A percentile compares a stretch with the other conserved stretches of the same genome.
phyloP scores from a whole-genome alignment of 2,797 vertebrate genomes.

The Valencia hispanica region DNA sequence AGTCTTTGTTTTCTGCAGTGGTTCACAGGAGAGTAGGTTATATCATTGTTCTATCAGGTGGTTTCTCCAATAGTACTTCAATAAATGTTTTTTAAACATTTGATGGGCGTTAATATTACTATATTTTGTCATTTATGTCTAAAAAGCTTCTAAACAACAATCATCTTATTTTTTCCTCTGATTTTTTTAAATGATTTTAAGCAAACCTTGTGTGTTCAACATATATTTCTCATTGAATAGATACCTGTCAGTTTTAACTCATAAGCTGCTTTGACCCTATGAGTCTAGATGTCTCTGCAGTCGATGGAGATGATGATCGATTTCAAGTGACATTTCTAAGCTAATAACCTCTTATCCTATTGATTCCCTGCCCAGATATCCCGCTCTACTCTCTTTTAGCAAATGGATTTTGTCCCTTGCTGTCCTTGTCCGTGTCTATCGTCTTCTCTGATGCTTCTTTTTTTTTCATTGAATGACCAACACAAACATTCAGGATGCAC shows the following conservation, averaged over 20 bases:
- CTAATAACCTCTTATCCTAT: slow-evolving; percentile 81
- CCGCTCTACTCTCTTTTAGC: slow-evolving; percentile 64
- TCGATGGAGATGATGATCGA: slow-evolving; percentile 75
- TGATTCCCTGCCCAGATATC: slow-evolving; percentile 71
- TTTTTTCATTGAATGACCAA: slow-evolving; percentile 44
- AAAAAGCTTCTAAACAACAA: background rate
- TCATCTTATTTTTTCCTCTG: background rate
- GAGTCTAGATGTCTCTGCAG: slow-evolving; percentile 65
- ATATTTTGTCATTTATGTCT: background rate
- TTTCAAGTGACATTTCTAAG: slow-evolving; percentile 77
- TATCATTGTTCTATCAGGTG: background rate
- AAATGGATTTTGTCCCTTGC: slow-evolving; percentile 67
- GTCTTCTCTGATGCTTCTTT: slow-evolving; percentile 40
- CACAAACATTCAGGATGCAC: slow-evolving; percentile 5
- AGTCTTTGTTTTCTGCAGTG: slow-evolving; percentile 11
- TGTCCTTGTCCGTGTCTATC: slow-evolving; percentile 50
- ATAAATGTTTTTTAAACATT: slow-evolving; percentile 7
- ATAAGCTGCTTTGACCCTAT: slow-evolving; percentile 64
- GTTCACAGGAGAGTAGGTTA: slow-evolving; percentile 2
- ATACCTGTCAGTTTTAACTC: slow-evolving; percentile 53
- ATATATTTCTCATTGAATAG: slow-evolving; percentile 36
- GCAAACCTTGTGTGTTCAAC: slow-evolving; percentile 31
- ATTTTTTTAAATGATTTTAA: slow-evolving; percentile 8
- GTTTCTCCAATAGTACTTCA: background rate
- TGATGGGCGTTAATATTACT: background rate